Evolutionary conservation across 2,888 invertebrate genomes (phyloP), one percentile per base, ranked within the genome.

Genomic region (Portevinia maculata): DNA sequence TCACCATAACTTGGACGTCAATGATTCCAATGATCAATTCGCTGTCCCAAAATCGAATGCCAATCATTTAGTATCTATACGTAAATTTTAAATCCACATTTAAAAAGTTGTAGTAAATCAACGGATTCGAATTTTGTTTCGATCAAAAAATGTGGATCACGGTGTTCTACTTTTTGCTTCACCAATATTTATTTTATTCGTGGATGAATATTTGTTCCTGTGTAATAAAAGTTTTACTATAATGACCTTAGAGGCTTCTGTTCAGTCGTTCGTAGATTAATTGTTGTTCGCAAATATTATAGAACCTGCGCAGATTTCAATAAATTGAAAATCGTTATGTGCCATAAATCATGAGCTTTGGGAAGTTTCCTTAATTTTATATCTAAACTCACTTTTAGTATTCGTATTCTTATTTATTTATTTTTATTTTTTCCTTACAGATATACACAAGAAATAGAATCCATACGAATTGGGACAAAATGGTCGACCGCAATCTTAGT

Each of bases 401-500:
- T 32, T 39, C 6, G 8, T 52, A 48, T 60, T 53, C n/a, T n/a
- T 24, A 41, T 59, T 30, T 70, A 69, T 48, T 70, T 44, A 46
- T 21, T 62, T 76, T 62, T 6, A 9, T 21, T 39, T 71, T 52
- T 30, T 30, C 7, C 28, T 32, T 13, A 4, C 52, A 39, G 44
- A 46, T 39, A 41, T 19, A 34, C 15, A 34, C n/a, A n/a, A n/a
- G n/a, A n/a, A n/a, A n/a, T n/a, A n/a, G n/a, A n/a, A 65, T 13
- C 55, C 39, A 46, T 3, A 62, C 55, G 53, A 44, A 52, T 46
- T 62, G 44, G 62, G 21, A 34, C 32, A 60, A 41, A 28, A 81
- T 81, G 81, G 41, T 53, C 34, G 65, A 70, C 70, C 65, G 75
- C 39, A 70, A 76, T 41, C 75, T 28, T 28, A 76, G 76, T 76